Percentiles rank a stretch among this genome's conserved stretches.
phyloP scores from a whole-genome alignment of 53 echinoderm and acorn worm genomes.

The Echinometra lucunter region DNA sequence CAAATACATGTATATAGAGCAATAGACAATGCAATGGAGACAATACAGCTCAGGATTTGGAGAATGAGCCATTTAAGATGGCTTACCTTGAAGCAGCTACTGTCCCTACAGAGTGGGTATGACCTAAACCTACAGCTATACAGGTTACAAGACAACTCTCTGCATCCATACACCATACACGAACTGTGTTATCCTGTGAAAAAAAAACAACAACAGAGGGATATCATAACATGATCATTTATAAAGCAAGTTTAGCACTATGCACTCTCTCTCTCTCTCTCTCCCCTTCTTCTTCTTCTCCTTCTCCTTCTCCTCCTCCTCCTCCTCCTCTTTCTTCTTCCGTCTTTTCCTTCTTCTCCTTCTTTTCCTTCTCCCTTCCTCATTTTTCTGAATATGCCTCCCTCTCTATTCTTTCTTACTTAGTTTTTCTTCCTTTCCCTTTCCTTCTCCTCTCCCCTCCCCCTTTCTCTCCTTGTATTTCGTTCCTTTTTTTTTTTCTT shows the following conservation, averaged over 20 bases:
- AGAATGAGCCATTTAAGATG: not conserved
- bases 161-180: slow-evolving; percentile 88
- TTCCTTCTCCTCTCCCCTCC: not conserved
- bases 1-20: too few species aligned
- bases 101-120: slow-evolving; percentile 93
- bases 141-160: slow-evolving; percentile 68
- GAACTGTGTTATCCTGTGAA: slow-evolving; percentile 84
- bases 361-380: too few species aligned
- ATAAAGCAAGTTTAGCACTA: too few species aligned
- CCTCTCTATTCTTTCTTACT: too few species aligned
- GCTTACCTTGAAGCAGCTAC: slow-evolving; percentile 82
- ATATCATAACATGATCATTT: not conserved
- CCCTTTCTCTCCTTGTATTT: not conserved
- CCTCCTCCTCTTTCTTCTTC: too few species aligned
- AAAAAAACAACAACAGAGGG: not conserved
- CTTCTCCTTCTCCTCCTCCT: too few species aligned
- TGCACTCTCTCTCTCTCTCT: too few species aligned
- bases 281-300: too few species aligned
- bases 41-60: not conserved
- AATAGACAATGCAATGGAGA: too few species aligned
- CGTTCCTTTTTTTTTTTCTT: not conserved
- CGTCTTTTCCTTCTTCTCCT: too few species aligned
- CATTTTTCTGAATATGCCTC: too few species aligned
- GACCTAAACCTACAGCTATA: slow-evolving; percentile 86
- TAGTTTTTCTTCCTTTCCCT: not conserved